Base-by-base conservation (phyloP, 2,113 vertebrate species). In the Acinonyx jubatus region DNA sequence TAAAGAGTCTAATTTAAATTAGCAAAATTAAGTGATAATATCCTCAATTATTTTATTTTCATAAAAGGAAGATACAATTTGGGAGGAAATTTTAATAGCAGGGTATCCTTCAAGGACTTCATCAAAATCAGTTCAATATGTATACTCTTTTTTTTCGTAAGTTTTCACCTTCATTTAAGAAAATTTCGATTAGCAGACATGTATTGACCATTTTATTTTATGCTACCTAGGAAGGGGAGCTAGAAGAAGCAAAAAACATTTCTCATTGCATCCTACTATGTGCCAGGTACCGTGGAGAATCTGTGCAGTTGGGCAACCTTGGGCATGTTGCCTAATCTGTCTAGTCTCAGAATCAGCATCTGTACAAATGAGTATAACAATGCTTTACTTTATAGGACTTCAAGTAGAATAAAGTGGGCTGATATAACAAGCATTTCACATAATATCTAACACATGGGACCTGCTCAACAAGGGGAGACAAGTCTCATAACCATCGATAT, bases 1-100 rank as follows among this genome's bases (percentile, higher is more conserved):
- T 69, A 69, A 88, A 45, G 48, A 80, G 78, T 45, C 13, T 36
- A 61, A 85, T 86, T 48, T 48, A 57, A 80, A n/a, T 89, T 25
- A 41, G 13, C 21, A 82, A 91, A 88, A 91, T 83, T 88, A 94
- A 87, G 12, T 73, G 33, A 89, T 82, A 82, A 52, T 68, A 41
- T 87, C 33, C 50, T 96, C 50, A 50, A 57, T 94, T 69, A 63
- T 73, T 89, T 73, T 66, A 65, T 95, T 95, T 93, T 93, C 68
- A 36, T 96, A 69, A 84, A 93, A 69, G 74, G 87, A 91, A 97
- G 31, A 50, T 76, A 85, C 0, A 80, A 65, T 91, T 81, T 91
- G 23, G 52, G 6, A 63, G 19, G 9, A 88, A 74, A 18, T 92
- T 11, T 84, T 63, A 89, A 66, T 57, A 48, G 41, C 14, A 90